Evolutionary conservation across 1,140 invertebrate genomes (phyloP), one percentile per base, ranked within the genome.

Genomic region (Fopius arisanus): DNA sequence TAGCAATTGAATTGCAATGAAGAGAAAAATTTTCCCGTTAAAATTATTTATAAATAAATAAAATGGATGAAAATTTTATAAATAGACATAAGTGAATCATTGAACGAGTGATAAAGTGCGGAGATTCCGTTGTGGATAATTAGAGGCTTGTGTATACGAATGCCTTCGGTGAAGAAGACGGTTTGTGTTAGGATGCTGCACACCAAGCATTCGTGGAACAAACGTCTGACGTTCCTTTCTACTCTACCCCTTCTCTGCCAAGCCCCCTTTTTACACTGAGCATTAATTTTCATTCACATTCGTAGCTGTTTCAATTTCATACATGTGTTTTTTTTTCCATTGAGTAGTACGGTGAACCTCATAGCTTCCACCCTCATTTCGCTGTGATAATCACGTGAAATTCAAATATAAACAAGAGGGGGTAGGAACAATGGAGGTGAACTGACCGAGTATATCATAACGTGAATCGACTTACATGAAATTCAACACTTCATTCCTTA

Each of bases 81-180:
- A 65, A 65, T 65, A 65, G 62, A 3, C 29, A 65, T 65, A 29
- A 28, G 62, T 65, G 29, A 65, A 2, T 65, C 29, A 65, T 65
- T 65, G 16, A 26, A 33, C 62, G 62, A 65, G 28, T 37, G 62
- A 23, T 23, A 62, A 62, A 62, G 26, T 62, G 54, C 26, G 54
- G 54, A 29, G 62, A 65, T 79, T 76, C 73, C 73, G 71, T 76
- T 77, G 73, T 68, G 75, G 75, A 76, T 79, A 77, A 79, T 79
- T 79, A 73, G 59, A 48, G 74, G 72, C 75, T 19, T 31, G 16
- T 33, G 19, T 33, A 65, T 16, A 65, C 12, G 19, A 65, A 65
- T 31, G 16, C 26, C 26, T 29, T 19, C 3, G 43, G 4, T 48
- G 43, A 33, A 65, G 29, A 33, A 65, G n/a, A 65, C 28, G 16